Evolutionary conservation across 1,140 invertebrate genomes (phyloP).

Genomic region (Capitella teleta): DNA sequence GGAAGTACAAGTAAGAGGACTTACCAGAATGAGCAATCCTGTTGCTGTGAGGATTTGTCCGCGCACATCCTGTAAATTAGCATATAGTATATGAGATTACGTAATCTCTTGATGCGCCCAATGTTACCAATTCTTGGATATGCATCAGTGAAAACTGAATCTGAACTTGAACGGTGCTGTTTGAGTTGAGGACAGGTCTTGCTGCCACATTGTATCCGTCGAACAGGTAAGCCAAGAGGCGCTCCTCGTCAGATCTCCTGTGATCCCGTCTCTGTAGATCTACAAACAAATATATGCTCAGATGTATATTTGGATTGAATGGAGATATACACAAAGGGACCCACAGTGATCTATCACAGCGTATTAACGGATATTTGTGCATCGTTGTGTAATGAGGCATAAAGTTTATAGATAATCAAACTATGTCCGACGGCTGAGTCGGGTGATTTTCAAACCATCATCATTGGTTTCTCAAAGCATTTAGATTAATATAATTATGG

Average conservation of each 20-base stretch:
- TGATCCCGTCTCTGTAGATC: no score
- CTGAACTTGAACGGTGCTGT: constrained; percentile 8
- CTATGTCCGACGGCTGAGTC: no score
- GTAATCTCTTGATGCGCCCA: background rate
- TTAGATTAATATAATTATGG: no score
- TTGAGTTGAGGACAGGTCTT: constrained; percentile 11
- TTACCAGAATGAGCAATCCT: constrained; percentile 12
- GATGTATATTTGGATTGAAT: no score
- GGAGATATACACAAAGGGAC: no score
- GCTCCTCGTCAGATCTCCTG: constrained; percentile 10
- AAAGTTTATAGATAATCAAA: no score
- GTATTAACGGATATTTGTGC: no score
- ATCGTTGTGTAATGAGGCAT: no score
- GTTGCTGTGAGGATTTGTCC: constrained; percentile 11
- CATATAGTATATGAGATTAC: background rate
- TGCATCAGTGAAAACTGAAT: constrained; percentile 14
- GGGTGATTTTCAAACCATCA: no score
- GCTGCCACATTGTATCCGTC: constrained; percentile 9
- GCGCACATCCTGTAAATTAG: constrained; percentile 7
- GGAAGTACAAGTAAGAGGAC: background rate
- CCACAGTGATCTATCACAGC: no score
- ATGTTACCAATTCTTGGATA: constrained; percentile 14
- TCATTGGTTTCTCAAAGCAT: no score
- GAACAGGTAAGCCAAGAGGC: constrained; percentile 8
- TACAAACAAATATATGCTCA: no score